phyloP scores from a whole-genome alignment of 2,113 vertebrate species.

The Amblyornis subalaris region DNA sequence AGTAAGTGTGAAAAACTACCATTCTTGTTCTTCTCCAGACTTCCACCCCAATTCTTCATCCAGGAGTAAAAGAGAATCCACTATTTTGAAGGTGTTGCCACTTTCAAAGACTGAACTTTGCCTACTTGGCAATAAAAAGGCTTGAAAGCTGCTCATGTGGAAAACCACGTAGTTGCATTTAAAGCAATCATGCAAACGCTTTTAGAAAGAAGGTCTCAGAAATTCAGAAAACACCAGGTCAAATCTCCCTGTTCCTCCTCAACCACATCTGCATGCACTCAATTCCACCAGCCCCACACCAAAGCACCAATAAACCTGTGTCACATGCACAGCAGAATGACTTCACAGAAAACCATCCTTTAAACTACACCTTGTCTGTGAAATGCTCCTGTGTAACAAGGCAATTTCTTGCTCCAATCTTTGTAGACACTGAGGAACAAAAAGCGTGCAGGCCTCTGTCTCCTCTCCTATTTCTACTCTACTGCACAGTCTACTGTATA shows the following conservation, averaged over 20 bases:
- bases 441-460: neutral
- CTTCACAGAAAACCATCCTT: neutral
- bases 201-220: neutral
- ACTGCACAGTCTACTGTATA: neutral
- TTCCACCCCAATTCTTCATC: neutral
- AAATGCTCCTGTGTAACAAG: neutral
- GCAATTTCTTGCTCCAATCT: neutral
- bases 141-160: neutral
- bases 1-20: neutral
- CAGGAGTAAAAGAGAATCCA: neutral
- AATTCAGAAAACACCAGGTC: neutral
- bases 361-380: neutral
- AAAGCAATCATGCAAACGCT: rapidly evolving
- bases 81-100: neutral
- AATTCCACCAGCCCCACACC: neutral
- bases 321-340: neutral
- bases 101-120: neutral
- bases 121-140: neutral
- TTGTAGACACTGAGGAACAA: neutral
- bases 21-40: neutral
- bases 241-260: neutral
- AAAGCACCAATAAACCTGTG: neutral
- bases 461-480: neutral
- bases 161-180: neutral
- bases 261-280: neutral